phyloP scores from a whole-genome alignment of 2,888 invertebrate genomes.

The Drosophila nr. medialis region DNA sequence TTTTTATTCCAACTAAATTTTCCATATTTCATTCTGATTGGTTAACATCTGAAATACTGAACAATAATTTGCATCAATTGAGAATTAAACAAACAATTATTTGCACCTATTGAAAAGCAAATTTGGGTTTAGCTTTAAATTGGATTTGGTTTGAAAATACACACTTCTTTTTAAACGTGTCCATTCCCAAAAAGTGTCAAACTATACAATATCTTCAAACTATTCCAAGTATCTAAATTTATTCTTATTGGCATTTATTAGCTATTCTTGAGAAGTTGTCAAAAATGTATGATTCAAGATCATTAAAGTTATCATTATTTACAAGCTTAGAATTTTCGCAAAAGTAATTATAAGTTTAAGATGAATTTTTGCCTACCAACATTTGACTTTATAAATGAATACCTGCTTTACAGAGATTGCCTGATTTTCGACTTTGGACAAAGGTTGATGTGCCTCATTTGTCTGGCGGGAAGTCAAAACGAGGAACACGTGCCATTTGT shows the following conservation, averaged over 20 bases:
- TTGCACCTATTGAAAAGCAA: too few relatives aligned
- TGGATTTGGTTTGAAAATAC: not conserved
- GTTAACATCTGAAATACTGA: not conserved
- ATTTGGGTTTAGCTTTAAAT: not conserved
- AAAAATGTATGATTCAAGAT: not conserved
- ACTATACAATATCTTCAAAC: not conserved
- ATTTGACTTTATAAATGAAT: not conserved
- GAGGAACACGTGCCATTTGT: conserved; percentile 71
- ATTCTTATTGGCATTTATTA: not conserved
- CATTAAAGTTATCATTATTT: not conserved
- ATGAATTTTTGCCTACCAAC: not conserved
- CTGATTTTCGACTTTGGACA: conserved; percentile 6
- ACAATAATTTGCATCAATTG: not conserved
- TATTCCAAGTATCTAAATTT: not conserved
- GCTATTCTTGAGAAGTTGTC: not conserved
- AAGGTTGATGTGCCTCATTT: conserved; percentile 43
- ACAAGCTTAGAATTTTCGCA: not conserved
- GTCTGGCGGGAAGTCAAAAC: conserved; percentile 29
- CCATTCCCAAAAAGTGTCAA: not conserved
- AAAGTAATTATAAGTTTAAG: not conserved
- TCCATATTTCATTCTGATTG: not conserved
- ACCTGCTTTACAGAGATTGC: not conserved
- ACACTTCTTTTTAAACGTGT: too few relatives aligned
- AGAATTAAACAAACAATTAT: too few relatives aligned
- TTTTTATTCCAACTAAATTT: not conserved